phyloP scores from a whole-genome alignment of 2,113 vertebrate genomes.

The Pavo muticus region DNA sequence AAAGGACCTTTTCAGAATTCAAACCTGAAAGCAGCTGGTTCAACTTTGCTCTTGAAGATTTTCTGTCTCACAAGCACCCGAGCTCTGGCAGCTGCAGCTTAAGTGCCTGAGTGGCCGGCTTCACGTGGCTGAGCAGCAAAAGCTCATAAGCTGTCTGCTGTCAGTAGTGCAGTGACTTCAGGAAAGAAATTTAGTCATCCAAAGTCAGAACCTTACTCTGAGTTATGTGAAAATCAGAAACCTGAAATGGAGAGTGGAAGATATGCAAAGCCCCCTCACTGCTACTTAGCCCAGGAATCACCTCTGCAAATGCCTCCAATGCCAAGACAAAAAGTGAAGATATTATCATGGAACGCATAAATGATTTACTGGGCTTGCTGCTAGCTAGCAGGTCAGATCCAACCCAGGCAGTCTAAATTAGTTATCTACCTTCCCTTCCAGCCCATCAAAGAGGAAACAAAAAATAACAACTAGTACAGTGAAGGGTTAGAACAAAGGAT shows the following conservation, averaged over 20 bases:
- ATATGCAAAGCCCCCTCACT: background rate
- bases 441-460: background rate
- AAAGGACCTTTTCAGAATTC: background rate
- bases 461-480: background rate
- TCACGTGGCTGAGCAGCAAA: background rate
- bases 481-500: background rate
- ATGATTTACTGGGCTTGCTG: background rate
- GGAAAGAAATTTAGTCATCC: background rate
- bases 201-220: background rate
- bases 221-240: slow-evolving; percentile 20
- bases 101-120: fast-evolving
- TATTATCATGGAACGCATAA: background rate
- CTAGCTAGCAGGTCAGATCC: background rate
- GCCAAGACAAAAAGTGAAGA: background rate
- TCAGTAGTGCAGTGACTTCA: background rate
- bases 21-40: background rate
- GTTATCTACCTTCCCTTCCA: background rate
- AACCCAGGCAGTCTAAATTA: background rate
- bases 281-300: slow-evolving; percentile 31
- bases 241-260: background rate
- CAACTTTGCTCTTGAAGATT: background rate
- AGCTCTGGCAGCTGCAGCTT: background rate
- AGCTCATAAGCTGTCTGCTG: background rate
- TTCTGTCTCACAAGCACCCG: background rate
- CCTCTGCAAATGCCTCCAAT: slow-evolving; percentile 10